Evolutionary conservation across 2,797 vertebrate genomes (phyloP).

Genomic region (Choloepus didactylus): DNA sequence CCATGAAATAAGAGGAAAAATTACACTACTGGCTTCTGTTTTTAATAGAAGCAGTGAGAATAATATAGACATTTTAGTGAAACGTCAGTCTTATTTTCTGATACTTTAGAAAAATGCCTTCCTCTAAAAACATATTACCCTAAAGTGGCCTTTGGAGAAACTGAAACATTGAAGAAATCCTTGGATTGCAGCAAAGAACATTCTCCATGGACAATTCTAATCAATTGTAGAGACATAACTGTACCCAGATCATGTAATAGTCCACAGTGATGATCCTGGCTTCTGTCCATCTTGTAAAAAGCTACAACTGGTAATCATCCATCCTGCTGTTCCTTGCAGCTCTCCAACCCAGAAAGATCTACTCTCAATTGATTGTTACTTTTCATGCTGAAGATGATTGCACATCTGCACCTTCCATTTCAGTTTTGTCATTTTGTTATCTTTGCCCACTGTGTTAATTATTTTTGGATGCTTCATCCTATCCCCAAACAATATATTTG

Average conservation of each 20-base stretch:
- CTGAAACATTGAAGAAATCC: conserved; percentile 81
- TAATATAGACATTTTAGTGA: conserved; percentile 63
- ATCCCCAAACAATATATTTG: conserved; percentile 79
- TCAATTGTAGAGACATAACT: conserved; percentile 81
- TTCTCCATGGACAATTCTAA: conserved; percentile 84
- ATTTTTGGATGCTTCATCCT: conserved; percentile 79
- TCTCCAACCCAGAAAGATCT: conserved; percentile 64
- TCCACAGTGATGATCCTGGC: conserved; percentile 75
- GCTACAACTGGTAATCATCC: conserved; percentile 69
- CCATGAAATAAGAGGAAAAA: conserved; percentile 24
- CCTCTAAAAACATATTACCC: conserved; percentile 77
- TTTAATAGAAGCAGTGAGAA: conserved; percentile 56
- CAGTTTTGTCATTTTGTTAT: conserved; percentile 75
- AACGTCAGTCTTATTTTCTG: conserved; percentile 76
- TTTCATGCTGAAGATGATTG: conserved; percentile 76
- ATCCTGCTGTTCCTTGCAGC: conserved; percentile 35
- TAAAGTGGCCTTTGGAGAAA: conserved; percentile 83
- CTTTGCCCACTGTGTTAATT: conserved; percentile 77
- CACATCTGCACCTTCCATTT: conserved; percentile 83
- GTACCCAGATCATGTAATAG: conserved; percentile 79
- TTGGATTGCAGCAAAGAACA: conserved; percentile 79
- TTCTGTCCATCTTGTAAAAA: conserved; percentile 81
- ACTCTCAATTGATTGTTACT: conserved; percentile 76
- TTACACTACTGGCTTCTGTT: conserved; percentile 35
- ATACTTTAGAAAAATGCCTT: conserved; percentile 78